Evolutionary conservation across 2,797 vertebrate species (phyloP).

Genomic region (Pseudochirops corinnae): DNA sequence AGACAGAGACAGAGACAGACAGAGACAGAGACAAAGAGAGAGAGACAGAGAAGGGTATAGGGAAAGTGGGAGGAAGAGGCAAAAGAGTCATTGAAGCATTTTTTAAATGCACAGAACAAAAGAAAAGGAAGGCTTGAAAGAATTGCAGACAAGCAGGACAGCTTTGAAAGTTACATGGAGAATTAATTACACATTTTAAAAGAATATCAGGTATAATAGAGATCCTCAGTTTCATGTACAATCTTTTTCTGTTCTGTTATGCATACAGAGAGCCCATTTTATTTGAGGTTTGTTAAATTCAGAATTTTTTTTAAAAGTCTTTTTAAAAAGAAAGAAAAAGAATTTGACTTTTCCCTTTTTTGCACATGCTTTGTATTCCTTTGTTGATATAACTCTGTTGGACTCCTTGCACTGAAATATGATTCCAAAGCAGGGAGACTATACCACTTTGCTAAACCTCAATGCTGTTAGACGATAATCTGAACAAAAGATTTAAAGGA

Average conservation of each 20-base stretch:
- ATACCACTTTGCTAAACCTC: neutral
- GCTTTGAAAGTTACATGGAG: neutral
- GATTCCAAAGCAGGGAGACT: conserved; percentile 43
- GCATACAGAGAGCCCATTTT: neutral
- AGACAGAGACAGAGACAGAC: neutral
- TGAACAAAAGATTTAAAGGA: conserved; percentile 40
- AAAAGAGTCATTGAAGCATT: neutral
- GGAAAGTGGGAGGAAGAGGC: neutral
- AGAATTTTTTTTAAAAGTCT: neutral
- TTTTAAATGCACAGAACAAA: neutral
- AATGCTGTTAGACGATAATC: conserved; percentile 39
- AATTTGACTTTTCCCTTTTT: neutral
- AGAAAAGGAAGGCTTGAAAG: neutral
- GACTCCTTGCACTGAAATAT: neutral
- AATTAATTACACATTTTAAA: neutral
- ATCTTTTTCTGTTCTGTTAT: neutral
- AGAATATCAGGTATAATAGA: neutral
- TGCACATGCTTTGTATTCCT: neutral
- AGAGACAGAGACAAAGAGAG: neutral
- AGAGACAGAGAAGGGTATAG: neutral
- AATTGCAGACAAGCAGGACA: neutral
- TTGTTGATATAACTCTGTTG: neutral
- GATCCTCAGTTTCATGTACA: neutral
- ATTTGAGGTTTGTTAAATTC: neutral
- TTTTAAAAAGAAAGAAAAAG: neutral